A percentile compares a stretch with the other conserved stretches of the same genome.
Conservation (phyloP, 2,113 vertebrate species). For the Motacilla tschutschensis region DNA sequence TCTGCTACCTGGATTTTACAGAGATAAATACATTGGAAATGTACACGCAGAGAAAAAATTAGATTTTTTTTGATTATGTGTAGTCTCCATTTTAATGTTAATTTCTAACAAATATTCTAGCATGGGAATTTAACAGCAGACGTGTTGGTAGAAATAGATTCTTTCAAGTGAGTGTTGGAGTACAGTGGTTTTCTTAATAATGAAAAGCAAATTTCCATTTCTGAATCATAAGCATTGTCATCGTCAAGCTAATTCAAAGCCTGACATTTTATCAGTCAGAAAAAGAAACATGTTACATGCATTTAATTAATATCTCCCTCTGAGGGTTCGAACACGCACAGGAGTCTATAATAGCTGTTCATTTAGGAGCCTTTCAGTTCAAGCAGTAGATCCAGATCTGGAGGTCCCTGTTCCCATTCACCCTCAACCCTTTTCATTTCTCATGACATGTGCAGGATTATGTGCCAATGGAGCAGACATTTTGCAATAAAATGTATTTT, state of each 20-base stretch:
- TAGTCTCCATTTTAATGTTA: constrained; percentile 43
- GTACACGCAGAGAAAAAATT: neutral
- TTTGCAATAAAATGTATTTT: neutral
- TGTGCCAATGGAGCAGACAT: neutral
- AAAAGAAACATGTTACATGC: constrained; percentile 31
- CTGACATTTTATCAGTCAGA: constrained; percentile 45
- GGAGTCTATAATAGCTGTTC: neutral
- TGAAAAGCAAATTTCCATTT: constrained; percentile 43
- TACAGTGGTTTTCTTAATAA: constrained; percentile 44
- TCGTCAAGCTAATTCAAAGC: constrained; percentile 25
- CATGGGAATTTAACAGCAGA: constrained; percentile 6
- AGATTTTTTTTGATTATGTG: constrained; percentile 34
- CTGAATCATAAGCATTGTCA: constrained; percentile 27
- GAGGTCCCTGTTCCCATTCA: neutral
- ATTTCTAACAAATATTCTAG: constrained; percentile 43
- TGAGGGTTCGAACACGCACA: neutral
- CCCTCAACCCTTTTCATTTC: neutral
- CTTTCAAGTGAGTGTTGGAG: constrained; percentile 24
- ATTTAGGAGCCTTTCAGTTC: neutral
- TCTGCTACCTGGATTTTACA: constrained; percentile 5
- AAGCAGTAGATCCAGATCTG: neutral
- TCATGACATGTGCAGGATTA: neutral
- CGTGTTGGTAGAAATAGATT: constrained; percentile 11
- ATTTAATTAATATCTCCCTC: constrained; percentile 45
- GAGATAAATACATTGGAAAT: constrained; percentile 13